Evolutionary conservation across 2,113 vertebrate species (phyloP).

Genomic region (Excalfactoria chinensis): DNA sequence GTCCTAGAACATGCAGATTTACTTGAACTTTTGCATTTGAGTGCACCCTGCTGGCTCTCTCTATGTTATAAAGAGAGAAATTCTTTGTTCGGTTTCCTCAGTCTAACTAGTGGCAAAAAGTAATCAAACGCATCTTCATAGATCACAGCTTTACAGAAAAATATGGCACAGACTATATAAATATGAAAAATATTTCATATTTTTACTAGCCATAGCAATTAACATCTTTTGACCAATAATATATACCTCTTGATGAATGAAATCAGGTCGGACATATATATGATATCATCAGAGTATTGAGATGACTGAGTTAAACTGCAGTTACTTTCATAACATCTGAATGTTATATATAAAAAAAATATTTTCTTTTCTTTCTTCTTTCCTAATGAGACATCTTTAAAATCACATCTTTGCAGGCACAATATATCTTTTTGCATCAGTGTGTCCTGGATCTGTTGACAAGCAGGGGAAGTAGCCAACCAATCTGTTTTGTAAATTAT

Average conservation of each 20-base stretch:
- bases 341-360: too few relatives aligned
- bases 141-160: not conserved
- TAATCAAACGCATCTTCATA: not conserved
- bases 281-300: not conserved
- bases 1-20: not conserved
- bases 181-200: too few relatives aligned
- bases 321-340: not conserved
- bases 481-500: conserved; percentile 96
- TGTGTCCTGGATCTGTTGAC: conserved; percentile 92
- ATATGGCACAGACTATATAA: not conserved
- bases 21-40: conserved; percentile 60
- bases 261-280: not conserved
- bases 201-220: not conserved
- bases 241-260: not conserved
- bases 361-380: too few relatives aligned
- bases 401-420: conserved; percentile 81
- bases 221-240: not conserved
- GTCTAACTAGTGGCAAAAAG: not conserved
- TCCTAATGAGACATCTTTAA: not conserved
- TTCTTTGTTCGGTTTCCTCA: not conserved
- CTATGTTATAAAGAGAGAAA: not conserved
- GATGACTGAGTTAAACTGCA: not conserved
- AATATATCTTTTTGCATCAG: conserved; percentile 97
- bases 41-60: conserved; percentile 69
- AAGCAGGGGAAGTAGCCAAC: conserved; percentile 90